phyloP scores from a whole-genome alignment of 2,113 vertebrate genomes.

The Athene cunicularia region DNA sequence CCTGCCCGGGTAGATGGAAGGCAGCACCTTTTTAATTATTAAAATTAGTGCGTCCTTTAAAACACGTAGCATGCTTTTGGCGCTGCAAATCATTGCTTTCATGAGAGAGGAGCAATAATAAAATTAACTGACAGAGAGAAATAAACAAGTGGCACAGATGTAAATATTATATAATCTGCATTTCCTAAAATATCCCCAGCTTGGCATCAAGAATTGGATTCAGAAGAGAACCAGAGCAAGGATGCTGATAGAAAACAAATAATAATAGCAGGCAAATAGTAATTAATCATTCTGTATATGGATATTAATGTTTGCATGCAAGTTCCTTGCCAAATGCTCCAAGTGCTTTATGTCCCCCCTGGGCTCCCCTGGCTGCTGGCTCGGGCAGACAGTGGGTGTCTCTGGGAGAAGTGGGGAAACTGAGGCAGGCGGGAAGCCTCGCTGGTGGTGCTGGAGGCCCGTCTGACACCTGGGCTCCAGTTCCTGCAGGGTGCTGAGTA shows the following conservation, averaged over 20 bases:
- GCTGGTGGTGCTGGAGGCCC: background rate
- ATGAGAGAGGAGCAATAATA: conserved; percentile 39
- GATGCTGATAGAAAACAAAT: conserved; percentile 56
- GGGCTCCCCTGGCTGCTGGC: accelerated
- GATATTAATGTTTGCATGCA: background rate
- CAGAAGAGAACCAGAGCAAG: background rate
- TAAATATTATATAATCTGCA: conserved; percentile 67
- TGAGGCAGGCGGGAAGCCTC: background rate
- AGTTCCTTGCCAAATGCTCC: background rate
- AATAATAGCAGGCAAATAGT: conserved; percentile 20
- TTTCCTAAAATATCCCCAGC: conserved; percentile 53
- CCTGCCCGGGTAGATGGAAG: background rate
- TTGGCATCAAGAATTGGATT: conserved; percentile 17
- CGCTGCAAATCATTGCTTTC: conserved; percentile 39
- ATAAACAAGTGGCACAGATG: conserved; percentile 64
- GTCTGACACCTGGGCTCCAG: accelerated
- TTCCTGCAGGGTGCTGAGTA: background rate
- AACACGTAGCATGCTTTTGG: conserved; percentile 1
- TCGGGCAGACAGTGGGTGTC: accelerated
- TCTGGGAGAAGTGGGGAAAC: background rate
- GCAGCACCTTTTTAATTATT: conserved; percentile 62
- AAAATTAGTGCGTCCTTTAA: conserved; percentile 56
- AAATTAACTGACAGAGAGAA: conserved; percentile 45
- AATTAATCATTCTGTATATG: background rate
- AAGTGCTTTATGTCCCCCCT: background rate